Evolutionary conservation across 2,113 vertebrate genomes (phyloP), one percentile per base, ranked within the genome.

Genomic region (Scophthalmus maximus): DNA sequence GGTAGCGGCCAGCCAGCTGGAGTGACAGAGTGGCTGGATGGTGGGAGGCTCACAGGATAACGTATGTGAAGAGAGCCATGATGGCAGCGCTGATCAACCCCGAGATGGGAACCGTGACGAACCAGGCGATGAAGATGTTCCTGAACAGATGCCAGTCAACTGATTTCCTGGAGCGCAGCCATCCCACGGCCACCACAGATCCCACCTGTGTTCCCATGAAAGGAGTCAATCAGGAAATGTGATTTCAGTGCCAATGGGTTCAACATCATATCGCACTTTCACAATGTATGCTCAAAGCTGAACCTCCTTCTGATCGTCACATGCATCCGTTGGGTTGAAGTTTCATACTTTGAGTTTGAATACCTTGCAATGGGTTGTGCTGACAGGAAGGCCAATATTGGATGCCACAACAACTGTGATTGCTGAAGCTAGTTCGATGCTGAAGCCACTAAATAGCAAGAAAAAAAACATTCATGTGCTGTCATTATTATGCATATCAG

Each of bases 301-400:
- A 42, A 12, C 2, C 29, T 4, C 6, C 32, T 32, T 56, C 50
- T 23, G 18, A 49, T 36, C 7, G 27, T 40, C 29, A 5, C 42
- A 46, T n/a, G 42, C 14, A 29, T 42, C 10, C 27, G 2, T 53
- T 17, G 14, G 17, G 18, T 62, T 34, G 6, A 64, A 56, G 2
- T 11, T 3, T 57, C n/a, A 29, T 47, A 5, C 11, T 36, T 25
- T 38, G 15, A 9, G 15, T 25, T 44, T 12, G 15, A 6, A 57
- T 93, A 98, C 97, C 94, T 99, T 99, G 91, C 97, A 99, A 79
- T 99, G 97, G 3, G 97, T 99, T 0, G 97, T 99, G 84, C 97
- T 99, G 92, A 99, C 95, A 42, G 97, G 97, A 68, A 99, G 95
- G 12, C 97, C 97, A 0, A 97, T 78, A 1, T 99, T 99, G 36